Conservation (phyloP, 2,797 vertebrate genomes). For the Morus bassanus region DNA sequence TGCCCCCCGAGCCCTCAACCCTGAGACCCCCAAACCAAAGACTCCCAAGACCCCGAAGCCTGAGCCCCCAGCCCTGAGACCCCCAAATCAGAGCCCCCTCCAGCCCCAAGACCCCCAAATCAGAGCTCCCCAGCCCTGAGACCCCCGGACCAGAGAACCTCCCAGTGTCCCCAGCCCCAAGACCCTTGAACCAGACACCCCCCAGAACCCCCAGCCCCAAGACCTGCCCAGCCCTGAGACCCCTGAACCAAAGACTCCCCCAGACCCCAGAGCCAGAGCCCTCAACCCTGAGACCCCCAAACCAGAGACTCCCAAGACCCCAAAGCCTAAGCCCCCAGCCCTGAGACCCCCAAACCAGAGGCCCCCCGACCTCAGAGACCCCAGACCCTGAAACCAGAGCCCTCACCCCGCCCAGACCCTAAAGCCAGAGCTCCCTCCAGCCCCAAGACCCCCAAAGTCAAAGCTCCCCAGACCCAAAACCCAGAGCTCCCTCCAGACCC, state of each 20-base stretch:
- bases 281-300: neutral
- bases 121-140: neutral
- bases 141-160: too few species aligned
- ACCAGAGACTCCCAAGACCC: too few species aligned
- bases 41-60: too few species aligned
- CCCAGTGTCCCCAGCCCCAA: too few species aligned
- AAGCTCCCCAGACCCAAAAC: neutral
- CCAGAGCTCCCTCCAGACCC: neutral
- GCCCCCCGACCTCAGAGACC: neutral
- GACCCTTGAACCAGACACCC: too few species aligned
- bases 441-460: too few species aligned
- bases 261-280: neutral
- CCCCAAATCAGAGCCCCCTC: too few species aligned
- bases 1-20: too few species aligned
- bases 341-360: neutral
- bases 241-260: neutral
- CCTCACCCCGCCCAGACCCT: neutral
- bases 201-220: too few species aligned
- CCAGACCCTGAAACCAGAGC: neutral
- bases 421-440: neutral
- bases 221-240: too few species aligned
- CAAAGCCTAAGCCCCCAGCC: neutral
- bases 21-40: too few species aligned
- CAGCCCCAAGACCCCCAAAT: neutral
- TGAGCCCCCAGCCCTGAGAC: neutral